Base-by-base conservation (phyloP, 2,888 invertebrate genomes). In the Venusia cambrica region DNA sequence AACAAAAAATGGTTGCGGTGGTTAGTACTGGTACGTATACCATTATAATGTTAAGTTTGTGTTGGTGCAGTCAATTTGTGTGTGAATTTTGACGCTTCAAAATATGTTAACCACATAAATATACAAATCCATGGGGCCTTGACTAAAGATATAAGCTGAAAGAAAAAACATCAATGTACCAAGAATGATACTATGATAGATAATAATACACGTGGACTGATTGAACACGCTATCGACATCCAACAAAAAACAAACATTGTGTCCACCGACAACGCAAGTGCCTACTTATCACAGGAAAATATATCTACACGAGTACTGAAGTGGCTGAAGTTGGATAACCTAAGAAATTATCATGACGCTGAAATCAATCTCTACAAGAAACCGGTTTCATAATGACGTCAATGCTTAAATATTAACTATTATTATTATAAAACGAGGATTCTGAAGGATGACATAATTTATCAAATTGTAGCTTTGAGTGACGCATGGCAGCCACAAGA, bases 311-410 rank as follows among this genome's bases (percentile, higher is more conserved):
- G 4, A 8, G 21, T 11, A 19, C 4, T 8, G 9, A n/a, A 8
- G 21, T 10, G 17, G 20, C 11, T 20, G 8, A 20, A 15, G 11
- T 29, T 24, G 1, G 14, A 29, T 10, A 17, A 22, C 3, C 4
- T 18, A 3, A 8, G 11, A 7, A 1, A 7, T n/a, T 4, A 16
- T 8, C 5, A 15, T 15, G 8, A 24, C 9, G 15, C 19, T 20
- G 13, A 33, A 36, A 30, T 21, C 14, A 30, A 27, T 27, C 25
- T 22, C 7, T 27, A 16, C 17, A 22, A 7, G 2, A 5, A 38
- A 48, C 47, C 44, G 37, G 44, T 44, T 21, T 17, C 30, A 3
- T 8, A 43, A 19, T 49, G 46, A 49, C 44, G 46, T 38, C 41
- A 45, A 32, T 26, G 12, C 21, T n/a, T n/a, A 36, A 33, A 9